Evolutionary conservation across 2,797 vertebrate species (phyloP), one percentile per base, ranked within the genome.

Genomic region (Myotis planiceps): DNA sequence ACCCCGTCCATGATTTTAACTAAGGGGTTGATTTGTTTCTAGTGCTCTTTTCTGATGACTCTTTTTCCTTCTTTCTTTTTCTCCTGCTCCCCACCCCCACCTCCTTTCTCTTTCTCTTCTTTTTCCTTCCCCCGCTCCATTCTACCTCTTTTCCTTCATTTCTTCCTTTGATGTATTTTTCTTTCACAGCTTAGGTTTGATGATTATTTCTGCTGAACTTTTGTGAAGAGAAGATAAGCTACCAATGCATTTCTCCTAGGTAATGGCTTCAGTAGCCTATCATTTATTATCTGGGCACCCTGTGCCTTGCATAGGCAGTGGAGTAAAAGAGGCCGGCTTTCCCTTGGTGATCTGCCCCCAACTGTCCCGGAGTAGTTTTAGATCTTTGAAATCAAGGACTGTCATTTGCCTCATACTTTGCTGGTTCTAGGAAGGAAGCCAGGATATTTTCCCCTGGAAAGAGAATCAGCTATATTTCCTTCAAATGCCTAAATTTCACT

Each of bases 1-100:
- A 91, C 71, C 88, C 51, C 82, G 96, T 82, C 9, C 2, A 49
- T 95, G 95, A 92, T 97, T 96, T 97, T 97, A 97, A 97, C 97
- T 75, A 95, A 96, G 88, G 39, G 45, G 34, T 92, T 58, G 82
- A 83, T 85, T 49, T 79, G 12, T 4, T 58, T 58, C 83, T 53
- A 88, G 91, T 92, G 88, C 13, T 19, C 10, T 94, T 97, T 97
- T 97, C 53, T 76, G n/a, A 86, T 78, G 42, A 71, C 37, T 78
- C 21, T 21, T 75, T 74, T 55, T 74, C 13, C 60, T 45, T 84
- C 32, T 68, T 12, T 32, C 18, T 45, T 18, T 53, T 12, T 19
- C 1, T 3, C 12, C 13, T 12, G 53, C 29, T 27, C 60, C 4
- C 4, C 7, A 6, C 15, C 25, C 27, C 23, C 2, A 4, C 9